Evolutionary conservation across 2,888 invertebrate genomes (phyloP), one percentile per base, ranked within the genome.

Genomic region (Amiota minor): DNA sequence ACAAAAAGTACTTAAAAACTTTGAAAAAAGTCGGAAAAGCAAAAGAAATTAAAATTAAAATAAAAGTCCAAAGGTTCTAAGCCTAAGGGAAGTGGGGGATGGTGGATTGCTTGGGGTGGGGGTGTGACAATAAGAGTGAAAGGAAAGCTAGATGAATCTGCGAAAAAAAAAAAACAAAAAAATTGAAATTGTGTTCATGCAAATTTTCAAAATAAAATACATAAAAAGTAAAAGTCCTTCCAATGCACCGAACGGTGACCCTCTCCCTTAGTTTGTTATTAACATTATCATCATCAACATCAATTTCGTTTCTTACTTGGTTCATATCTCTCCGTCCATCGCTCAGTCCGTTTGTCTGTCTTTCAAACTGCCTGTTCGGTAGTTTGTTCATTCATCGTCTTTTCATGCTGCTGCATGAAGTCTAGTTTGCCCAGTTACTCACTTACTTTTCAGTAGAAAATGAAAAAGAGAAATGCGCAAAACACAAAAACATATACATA

Each of bases 1-100:
- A 56, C 59, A 61, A 73, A 75, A 71, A 75, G 71, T 73, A 71
- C 75, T 75, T 73, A 75, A 75, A 75, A 35, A 75, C 68, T 75
- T 72, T 56, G 61, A 65, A 71, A 68, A 53, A 47, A 16, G 59
- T 20, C 59, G 18, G 9, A 18, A 35, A 46, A 64, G 46, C 45
- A 49, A 65, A 47, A 65, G 65, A 16, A 65, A 65, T 62, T 35
- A n/a, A n/a, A 12, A 50, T 59, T 65, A 47, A 47, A 65, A 65
- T 65, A 65, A 65, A 65, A 65, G 47, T 65, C 65, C 35, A 18
- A 10, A 9, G 65, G 16, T 65, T 65, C 46, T 16, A 10, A 65
- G 9, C 8, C 10, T 18, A 20, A 65, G 4, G 20, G 59, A 10
- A 10, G 53, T 16, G 53, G 53, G 8, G 16, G 12, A 16, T 16